Base-by-base conservation (phyloP, 2,797 vertebrate species). In the Coreius guichenoti region DNA sequence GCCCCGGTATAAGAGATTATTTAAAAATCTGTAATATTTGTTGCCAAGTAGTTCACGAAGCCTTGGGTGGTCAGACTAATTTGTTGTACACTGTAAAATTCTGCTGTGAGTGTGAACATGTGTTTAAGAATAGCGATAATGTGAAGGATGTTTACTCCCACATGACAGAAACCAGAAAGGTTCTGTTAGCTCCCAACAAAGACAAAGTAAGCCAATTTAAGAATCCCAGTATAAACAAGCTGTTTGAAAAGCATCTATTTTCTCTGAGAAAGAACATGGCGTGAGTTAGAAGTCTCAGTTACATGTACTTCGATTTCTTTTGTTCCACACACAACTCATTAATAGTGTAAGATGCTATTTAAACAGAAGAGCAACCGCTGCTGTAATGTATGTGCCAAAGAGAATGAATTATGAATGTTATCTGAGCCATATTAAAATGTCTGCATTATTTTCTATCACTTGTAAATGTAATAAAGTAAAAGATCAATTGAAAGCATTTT, bases 91-190 rank as follows among this genome's bases (percentile, higher is more conserved):
- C 87, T 83, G 89, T 90, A 84, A 92, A 90, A 92, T 89, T 82
- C 74, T 83, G 72, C 81, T 85, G 68, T 54, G 77, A 65, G 36
- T 86, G 70, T 56, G 77, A 65, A 65, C 77, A 70, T 65, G 70
- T 86, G 84, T 75, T 85, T 82, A 77, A 31, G 45, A 92, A 90
- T 83, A 85, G 56, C 88, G 94, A 95, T 95, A 95, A 95, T 91
- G 86, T 78, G 88, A 92, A 94, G 95, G 94, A 94, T 95, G 95
- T 95, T 96, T 95, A 95, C 91, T 80, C 85, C 65, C 88, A 79
- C 54, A 82, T 93, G 93, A 95, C 89, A 90, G 77, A 90, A 95
- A 92, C 87, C 94, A 95, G 94, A 91, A 84, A 83, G 16, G 68
- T 49, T 81, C 86, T 85, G 90, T 82, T 75, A 76, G 83, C 86